Percentiles rank a stretch among this genome's conserved stretches.
Conservation (phyloP, 2,113 vertebrate genomes). For the Phoenicopterus ruber region DNA sequence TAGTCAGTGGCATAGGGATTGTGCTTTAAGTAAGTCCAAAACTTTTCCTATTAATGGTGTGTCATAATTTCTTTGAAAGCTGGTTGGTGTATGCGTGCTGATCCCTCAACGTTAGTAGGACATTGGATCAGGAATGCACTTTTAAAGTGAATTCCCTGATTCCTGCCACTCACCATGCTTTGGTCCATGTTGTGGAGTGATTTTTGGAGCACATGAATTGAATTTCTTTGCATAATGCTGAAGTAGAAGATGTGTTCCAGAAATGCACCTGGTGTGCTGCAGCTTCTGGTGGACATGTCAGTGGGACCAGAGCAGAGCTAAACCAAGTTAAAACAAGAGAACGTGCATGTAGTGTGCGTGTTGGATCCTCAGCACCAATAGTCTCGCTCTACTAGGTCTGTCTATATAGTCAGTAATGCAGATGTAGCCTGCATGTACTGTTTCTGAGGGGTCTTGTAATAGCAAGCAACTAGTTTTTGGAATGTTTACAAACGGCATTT, state of each 20-base stretch:
- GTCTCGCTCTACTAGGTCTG: neutral
- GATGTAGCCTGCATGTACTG: neutral
- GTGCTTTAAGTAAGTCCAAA: neutral
- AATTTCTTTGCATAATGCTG: neutral
- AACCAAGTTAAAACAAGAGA: neutral
- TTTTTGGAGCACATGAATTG: neutral
- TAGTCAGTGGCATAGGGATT: neutral
- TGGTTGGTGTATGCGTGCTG: neutral
- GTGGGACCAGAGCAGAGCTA: neutral
- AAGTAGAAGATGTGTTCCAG: neutral
- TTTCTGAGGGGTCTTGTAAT: neutral
- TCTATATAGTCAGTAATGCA: neutral
- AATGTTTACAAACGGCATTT: neutral
- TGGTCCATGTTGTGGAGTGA: neutral
- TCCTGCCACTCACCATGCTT: neutral
- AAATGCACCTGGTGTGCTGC: neutral
- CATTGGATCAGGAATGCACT: neutral
- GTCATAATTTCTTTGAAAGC: neutral
- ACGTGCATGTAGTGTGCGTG: rapidly evolving
- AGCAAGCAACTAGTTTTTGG: neutral
- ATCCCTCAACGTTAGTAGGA: rapidly evolving
- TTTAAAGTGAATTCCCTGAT: neutral
- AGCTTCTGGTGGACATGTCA: neutral
- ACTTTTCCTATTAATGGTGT: neutral
- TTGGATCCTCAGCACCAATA: neutral